These are phyloP conservation scores for Melozone crissalis DNA, from an alignment of 2,113 vertebrate species.

Conservation along the genomic window DNA sequence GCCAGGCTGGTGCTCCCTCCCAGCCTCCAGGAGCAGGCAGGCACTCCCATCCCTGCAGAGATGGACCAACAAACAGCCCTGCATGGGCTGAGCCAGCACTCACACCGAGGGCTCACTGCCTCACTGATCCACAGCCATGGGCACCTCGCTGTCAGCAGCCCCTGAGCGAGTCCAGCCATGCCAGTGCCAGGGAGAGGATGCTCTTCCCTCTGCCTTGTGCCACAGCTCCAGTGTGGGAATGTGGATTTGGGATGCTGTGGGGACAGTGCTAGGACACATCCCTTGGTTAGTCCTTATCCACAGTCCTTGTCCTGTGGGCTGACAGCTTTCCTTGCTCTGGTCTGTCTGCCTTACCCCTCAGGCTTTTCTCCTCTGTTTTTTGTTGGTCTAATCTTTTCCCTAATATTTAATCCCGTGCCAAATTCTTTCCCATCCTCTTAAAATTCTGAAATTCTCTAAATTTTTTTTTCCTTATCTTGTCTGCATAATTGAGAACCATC, in stretches of 20 bases:
- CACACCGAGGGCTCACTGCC: accelerated
- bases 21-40: background rate
- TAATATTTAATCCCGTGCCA: background rate
- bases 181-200: background rate
- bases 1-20: background rate
- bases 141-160: background rate
- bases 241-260: background rate
- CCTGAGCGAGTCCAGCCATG: background rate
- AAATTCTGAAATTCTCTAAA: background rate
- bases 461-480: background rate
- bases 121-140: background rate
- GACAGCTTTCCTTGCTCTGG: background rate
- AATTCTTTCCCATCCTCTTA: background rate
- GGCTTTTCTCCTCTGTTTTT: background rate
- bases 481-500: accelerated
- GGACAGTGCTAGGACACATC: background rate
- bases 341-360: background rate
- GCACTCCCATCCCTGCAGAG: background rate
- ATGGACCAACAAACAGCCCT: background rate
- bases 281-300: background rate
- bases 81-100: accelerated
- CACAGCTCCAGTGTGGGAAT: background rate
- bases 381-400: background rate
- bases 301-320: background rate
- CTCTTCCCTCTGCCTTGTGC: background rate